Conservation (phyloP, 2,113 vertebrate genomes). For the Salvator merianae region DNA sequence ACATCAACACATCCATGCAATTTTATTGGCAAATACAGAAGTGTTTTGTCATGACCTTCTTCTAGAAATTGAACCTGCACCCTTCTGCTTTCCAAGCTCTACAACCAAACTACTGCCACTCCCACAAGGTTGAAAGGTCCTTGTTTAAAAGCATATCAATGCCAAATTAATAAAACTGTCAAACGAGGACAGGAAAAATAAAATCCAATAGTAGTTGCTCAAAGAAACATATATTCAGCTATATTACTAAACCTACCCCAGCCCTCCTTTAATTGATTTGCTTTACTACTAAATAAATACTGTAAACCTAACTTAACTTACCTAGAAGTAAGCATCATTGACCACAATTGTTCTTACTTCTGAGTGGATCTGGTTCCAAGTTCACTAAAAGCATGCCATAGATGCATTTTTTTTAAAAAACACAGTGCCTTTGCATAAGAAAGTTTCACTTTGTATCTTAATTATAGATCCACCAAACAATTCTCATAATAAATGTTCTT, state of each 20-base stretch:
- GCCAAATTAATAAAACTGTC: background rate
- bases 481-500: background rate
- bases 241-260: background rate
- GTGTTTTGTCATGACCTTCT: no score
- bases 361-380: no score
- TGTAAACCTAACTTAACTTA: no score
- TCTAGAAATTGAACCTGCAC: no score
- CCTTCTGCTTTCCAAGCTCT: no score
- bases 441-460: background rate
- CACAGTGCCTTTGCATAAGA: background rate
- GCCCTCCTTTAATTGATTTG: background rate
- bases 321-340: no score
- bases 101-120: background rate
- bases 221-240: background rate
- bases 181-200: background rate
- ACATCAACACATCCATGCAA: no score
- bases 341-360: no score
- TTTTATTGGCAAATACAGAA: no score
- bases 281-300: background rate
- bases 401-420: background rate
- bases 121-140: background rate
- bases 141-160: background rate
- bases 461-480: background rate
- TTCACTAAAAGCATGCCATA: no score
- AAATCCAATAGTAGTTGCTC: background rate